Conservation (phyloP, 2,888 invertebrate genomes). For the Oscheius sp. region DNA sequence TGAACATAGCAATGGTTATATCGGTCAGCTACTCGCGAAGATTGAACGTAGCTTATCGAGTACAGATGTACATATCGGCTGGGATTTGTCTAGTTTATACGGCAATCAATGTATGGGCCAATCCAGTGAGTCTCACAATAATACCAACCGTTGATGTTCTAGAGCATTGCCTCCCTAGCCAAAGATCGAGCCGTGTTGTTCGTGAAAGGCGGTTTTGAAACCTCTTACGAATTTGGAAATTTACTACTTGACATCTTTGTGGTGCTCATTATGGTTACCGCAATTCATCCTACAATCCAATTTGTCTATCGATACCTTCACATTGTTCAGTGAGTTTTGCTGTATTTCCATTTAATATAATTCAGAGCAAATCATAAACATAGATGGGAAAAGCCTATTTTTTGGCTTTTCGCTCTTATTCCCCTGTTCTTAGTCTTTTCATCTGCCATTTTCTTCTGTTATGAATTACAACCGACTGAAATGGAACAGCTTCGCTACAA, state of each 20-base stretch:
- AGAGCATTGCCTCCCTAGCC: conserved; percentile 17
- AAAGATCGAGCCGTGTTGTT: conserved; percentile 2
- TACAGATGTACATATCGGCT: conserved; percentile 14
- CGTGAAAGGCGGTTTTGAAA: conserved; percentile 26
- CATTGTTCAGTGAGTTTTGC: conserved; percentile 27
- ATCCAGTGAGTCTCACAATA: conserved; percentile 17
- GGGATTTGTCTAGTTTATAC: conserved; percentile 21
- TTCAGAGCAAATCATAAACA: conserved; percentile 3
- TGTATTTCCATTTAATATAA: neutral
- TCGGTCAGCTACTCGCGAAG: neutral
- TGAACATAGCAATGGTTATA: neutral
- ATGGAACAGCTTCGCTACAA: conserved; percentile 5
- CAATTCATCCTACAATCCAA: conserved; percentile 17
- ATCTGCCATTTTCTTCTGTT: conserved; percentile 14
- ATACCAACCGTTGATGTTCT: neutral
- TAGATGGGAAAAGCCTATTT: neutral
- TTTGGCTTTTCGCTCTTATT: conserved; percentile 2
- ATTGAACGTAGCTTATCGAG: conserved; percentile 17
- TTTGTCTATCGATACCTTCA: conserved; percentile 23
- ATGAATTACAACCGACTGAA: neutral
- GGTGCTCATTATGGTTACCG: conserved; percentile 20
- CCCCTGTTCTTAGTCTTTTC: conserved; percentile 14
- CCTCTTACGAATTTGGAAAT: conserved; percentile 4
- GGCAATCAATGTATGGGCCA: conserved; percentile 18
- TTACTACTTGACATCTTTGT: conserved; percentile 19